Conservation (phyloP, 2,113 vertebrate genomes). For the Micronisus gabar region DNA sequence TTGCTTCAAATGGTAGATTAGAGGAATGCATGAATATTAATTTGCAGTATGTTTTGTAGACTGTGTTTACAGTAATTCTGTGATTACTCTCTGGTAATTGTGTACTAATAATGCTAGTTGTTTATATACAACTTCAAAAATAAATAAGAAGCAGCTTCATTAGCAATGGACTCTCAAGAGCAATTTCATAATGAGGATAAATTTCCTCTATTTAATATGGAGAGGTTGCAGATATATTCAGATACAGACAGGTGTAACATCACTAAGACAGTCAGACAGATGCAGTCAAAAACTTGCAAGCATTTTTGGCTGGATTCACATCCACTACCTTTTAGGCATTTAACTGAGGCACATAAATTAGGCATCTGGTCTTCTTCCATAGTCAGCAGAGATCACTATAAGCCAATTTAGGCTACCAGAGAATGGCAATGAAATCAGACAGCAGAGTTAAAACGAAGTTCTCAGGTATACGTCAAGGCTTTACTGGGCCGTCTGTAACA, state of each 20-base stretch:
- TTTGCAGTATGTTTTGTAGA: conserved; percentile 65
- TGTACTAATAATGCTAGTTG: conserved; percentile 67
- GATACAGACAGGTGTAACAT: background rate
- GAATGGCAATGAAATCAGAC: background rate
- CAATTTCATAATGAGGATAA: conserved; percentile 59
- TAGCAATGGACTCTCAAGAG: conserved; percentile 53
- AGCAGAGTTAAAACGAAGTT: background rate
- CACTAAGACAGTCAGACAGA: background rate
- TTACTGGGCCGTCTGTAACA: background rate
- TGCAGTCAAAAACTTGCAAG: background rate
- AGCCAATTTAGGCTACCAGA: background rate
- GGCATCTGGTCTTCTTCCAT: background rate
- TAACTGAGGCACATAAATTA: background rate
- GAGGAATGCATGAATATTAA: conserved; percentile 72
- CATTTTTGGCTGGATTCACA: background rate
- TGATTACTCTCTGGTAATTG: conserved; percentile 72
- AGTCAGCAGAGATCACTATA: background rate
- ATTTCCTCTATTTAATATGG: conserved; percentile 20
- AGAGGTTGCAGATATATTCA: background rate
- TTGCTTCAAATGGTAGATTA: conserved; percentile 55
- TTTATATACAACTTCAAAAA: conserved; percentile 66
- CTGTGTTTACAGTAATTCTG: conserved; percentile 70
- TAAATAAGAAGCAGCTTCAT: conserved; percentile 63
- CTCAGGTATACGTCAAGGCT: background rate
- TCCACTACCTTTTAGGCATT: background rate